These are phyloP conservation scores for Danionella dracula DNA, from an alignment of 2,797 vertebrate genomes.

Conservation along the genomic window DNA sequence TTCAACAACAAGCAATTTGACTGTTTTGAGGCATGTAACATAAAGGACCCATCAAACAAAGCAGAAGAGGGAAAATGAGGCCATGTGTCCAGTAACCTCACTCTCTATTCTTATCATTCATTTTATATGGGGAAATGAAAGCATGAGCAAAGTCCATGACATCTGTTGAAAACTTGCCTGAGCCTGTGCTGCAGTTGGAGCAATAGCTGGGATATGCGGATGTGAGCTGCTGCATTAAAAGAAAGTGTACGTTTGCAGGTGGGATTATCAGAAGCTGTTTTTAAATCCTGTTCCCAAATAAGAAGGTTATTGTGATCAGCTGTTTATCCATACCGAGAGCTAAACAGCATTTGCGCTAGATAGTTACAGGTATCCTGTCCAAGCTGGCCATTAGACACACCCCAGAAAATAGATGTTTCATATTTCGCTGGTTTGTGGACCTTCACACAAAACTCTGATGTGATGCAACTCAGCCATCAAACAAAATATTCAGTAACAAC, in stretches of 20 bases:
- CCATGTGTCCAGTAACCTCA: slow-evolving; percentile 47
- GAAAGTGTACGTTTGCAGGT: not conserved
- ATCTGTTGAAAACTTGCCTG: slow-evolving; percentile 50
- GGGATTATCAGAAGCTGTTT: not conserved
- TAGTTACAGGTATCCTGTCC: too few relatives aligned
- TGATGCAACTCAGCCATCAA: too few relatives aligned
- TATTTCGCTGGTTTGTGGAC: too few relatives aligned
- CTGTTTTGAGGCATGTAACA: too few relatives aligned
- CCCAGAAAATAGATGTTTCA: too few relatives aligned
- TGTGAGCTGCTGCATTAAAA: slow-evolving; percentile 4
- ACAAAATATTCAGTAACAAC: too few relatives aligned
- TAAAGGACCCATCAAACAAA: slow-evolving; percentile 9
- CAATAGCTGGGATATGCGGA: slow-evolving; percentile 39
- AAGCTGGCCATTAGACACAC: too few relatives aligned
- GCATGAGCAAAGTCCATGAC: slow-evolving; percentile 64
- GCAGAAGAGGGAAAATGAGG: slow-evolving; percentile 48
- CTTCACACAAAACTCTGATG: too few relatives aligned
- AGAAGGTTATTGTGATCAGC: not conserved
- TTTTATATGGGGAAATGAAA: slow-evolving; percentile 58
- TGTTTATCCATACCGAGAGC: too few relatives aligned
- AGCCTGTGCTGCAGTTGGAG: slow-evolving; percentile 48
- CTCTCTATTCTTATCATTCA: slow-evolving; percentile 49
- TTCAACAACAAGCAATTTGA: too few relatives aligned
- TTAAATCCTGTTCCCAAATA: slow-evolving; percentile 9
- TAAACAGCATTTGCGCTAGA: too few relatives aligned